Evolutionary conservation across 2,797 vertebrate species (phyloP), one percentile per base, ranked within the genome.

Genomic region (Microctenopoma lineatum): DNA sequence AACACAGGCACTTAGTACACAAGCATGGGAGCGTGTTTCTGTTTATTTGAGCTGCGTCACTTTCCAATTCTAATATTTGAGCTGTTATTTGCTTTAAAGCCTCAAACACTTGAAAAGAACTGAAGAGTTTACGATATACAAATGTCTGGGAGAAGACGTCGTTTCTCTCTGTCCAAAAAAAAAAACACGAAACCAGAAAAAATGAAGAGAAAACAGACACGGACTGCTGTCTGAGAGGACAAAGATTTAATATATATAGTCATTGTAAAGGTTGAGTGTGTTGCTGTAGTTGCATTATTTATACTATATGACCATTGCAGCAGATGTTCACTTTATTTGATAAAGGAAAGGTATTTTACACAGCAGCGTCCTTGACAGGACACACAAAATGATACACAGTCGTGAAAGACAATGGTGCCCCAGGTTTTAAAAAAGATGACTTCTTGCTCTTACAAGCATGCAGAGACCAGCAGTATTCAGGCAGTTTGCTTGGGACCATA

Each of bases 311-410:
- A 27, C 16, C 27, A 10, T 56, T 36, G 56, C 36, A 25, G 70
- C 48, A 69, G 54, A 51, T 11, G 26, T 32, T 42, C 42, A 26
- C 32, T n/a, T 14, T 0, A 27, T 39, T 32, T 36, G 29, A 47
- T 76, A 41, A 70, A 82, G 63, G 72, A 77, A 73, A 83, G 47
- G 61, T 82, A 70, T 64, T 75, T 45, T 67, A 69, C 65, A n/a
- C 51, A 36, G 29, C 16, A 18, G 8, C 10, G 18, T 50, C 34
- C 21, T 7, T 12, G 32, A 34, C 32, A 39, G 34, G 18, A 14
- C 36, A 34, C n/a, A 47, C 8, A 41, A 26, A 8, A 12, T 12
- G 12, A 1, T 1, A n/a, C n/a, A 21, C 39, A n/a, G 8, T 25
- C 29, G 15, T 16, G 26, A 7, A 15, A 57, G 13, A 36, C 18